These are phyloP conservation scores for Phaethon lepturus DNA, from an alignment of 2,113 vertebrate species.

Conservation along the genomic window DNA sequence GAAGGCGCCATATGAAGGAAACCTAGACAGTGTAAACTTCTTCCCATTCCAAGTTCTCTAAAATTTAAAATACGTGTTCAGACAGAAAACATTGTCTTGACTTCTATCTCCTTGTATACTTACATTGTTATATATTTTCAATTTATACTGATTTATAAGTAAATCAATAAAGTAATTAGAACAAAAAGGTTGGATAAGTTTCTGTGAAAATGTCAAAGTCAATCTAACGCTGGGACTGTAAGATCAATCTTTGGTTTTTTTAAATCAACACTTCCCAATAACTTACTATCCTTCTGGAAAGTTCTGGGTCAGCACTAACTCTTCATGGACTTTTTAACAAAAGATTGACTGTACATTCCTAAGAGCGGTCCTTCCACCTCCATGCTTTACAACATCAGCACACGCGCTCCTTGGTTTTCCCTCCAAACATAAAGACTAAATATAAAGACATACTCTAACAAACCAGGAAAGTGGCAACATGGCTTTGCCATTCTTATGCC, in stretches of 20 bases:
- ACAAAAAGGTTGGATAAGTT: not conserved
- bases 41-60: not conserved
- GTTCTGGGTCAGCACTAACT: not conserved
- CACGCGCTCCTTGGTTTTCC: not conserved
- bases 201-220: not conserved
- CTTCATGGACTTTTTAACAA: not conserved
- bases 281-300: not conserved
- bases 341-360: not conserved
- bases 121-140: not conserved
- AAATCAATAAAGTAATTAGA: not conserved
- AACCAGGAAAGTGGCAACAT: rapidly evolving
- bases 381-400: rapidly evolving
- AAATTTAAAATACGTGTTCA: not conserved
- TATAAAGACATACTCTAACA: not conserved
- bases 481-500: not conserved
- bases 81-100: not conserved
- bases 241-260: not conserved
- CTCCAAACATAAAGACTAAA: not conserved
- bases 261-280: not conserved
- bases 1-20: not conserved
- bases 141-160: not conserved
- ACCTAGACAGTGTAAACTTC: no score
- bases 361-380: not conserved
- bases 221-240: not conserved
- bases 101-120: not conserved